Evolutionary conservation across 2,113 vertebrate species (phyloP).

Genomic region (Artemisiospiza belli): DNA sequence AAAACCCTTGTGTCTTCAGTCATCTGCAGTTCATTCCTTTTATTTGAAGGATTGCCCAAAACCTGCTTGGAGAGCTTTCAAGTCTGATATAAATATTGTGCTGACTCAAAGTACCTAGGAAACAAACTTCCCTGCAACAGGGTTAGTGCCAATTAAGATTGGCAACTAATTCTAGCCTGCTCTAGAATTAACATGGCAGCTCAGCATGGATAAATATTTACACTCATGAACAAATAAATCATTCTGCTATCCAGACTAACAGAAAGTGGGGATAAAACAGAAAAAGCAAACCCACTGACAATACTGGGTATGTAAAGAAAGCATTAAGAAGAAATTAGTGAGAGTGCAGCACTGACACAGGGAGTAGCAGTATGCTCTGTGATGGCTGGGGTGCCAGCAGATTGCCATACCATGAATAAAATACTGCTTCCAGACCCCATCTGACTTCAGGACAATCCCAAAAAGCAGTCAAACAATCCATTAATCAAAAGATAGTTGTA

Average conservation of each 20-base stretch:
- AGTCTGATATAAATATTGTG: not conserved
- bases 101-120: not conserved
- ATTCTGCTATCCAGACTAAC: not conserved
- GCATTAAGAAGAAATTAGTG: not conserved
- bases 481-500: not conserved
- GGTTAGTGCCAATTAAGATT: not conserved
- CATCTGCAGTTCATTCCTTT: not conserved
- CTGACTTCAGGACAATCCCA: not conserved
- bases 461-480: not conserved
- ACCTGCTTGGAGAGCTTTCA: not conserved
- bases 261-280: not conserved
- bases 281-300: not conserved
- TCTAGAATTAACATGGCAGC: not conserved
- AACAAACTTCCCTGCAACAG: not conserved
- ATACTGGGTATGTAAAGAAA: not conserved
- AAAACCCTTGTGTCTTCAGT: not conserved
- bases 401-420: not conserved
- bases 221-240: not conserved
- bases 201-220: not conserved
- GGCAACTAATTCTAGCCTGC: not conserved
- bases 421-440: not conserved
- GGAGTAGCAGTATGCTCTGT: accelerated
- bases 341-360: not conserved
- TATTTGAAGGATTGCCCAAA: not conserved
- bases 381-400: not conserved